A percentile compares a stretch with the other conserved stretches of the same genome.
Conservation (phyloP, 2,797 vertebrate species). For the Hypotaenidia okinawae region DNA sequence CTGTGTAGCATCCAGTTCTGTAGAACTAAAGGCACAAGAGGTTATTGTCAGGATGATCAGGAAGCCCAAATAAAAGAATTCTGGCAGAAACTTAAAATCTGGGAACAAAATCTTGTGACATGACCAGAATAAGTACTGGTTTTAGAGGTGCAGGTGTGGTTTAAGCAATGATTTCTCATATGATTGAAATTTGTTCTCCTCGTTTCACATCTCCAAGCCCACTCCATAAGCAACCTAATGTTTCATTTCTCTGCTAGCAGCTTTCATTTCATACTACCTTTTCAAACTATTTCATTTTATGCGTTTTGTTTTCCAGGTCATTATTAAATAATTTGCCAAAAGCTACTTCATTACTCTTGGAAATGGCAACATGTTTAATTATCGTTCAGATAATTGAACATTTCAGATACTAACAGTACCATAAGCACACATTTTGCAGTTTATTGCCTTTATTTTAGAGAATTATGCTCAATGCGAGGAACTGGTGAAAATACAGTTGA, state of each 20-base stretch:
- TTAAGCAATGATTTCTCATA: not conserved
- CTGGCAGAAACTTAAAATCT: not conserved
- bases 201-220: not conserved
- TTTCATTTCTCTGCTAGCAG: not conserved
- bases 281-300: not conserved
- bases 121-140: not conserved
- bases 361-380: slow-evolving; percentile 50
- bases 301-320: slow-evolving; percentile 37
- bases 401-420: slow-evolving; percentile 14
- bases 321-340: slow-evolving; percentile 10
- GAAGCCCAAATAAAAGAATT: not conserved
- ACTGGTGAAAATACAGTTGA: not conserved
- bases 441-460: slow-evolving; percentile 52
- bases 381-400: slow-evolving; percentile 34
- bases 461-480: not conserved
- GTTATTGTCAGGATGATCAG: not conserved
- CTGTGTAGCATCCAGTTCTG: not conserved
- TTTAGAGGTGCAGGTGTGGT: not conserved
- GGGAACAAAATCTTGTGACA: not conserved
- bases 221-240: not conserved
- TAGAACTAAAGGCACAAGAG: not conserved
- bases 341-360: slow-evolving; percentile 16
- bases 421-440: slow-evolving; percentile 46
- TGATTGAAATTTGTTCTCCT: not conserved
- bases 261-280: slow-evolving; percentile 12